Conservation (phyloP, 2,797 vertebrate species). For the Delichon dasypus region DNA sequence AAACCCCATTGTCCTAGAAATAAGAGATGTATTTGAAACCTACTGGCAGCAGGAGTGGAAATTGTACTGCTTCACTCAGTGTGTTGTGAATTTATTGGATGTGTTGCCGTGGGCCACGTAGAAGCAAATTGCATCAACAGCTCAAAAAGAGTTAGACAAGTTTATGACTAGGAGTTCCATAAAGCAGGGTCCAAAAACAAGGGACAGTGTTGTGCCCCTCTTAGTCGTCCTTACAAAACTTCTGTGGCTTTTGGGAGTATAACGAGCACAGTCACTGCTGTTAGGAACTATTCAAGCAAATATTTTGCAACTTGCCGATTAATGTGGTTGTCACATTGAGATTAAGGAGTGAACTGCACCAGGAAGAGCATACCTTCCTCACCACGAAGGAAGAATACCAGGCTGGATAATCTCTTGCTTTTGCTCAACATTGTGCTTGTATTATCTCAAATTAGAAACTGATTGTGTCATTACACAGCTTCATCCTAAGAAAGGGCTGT, state of each 20-base stretch:
- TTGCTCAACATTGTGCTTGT: accelerated
- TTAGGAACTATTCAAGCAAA: accelerated
- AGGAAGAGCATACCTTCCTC: background rate
- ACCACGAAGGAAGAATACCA: background rate
- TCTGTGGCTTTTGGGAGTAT: background rate
- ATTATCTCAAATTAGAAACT: background rate
- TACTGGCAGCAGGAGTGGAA: background rate
- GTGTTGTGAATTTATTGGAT: background rate
- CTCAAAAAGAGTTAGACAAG: background rate
- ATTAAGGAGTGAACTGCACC: background rate
- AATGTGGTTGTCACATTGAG: accelerated
- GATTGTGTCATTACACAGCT: background rate
- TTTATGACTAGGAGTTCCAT: background rate
- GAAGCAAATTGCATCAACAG: background rate
- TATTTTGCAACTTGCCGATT: background rate
- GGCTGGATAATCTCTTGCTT: background rate
- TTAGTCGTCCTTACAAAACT: background rate
- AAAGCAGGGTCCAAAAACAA: background rate
- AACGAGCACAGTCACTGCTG: background rate
- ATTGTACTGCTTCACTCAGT: background rate
- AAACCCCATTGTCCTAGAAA: background rate
- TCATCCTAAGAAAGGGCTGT: background rate
- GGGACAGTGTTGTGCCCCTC: background rate
- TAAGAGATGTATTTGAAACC: background rate
- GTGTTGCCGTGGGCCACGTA: background rate